Conservation (phyloP, 2,113 vertebrate genomes). For the Paraplagusia blochii region DNA sequence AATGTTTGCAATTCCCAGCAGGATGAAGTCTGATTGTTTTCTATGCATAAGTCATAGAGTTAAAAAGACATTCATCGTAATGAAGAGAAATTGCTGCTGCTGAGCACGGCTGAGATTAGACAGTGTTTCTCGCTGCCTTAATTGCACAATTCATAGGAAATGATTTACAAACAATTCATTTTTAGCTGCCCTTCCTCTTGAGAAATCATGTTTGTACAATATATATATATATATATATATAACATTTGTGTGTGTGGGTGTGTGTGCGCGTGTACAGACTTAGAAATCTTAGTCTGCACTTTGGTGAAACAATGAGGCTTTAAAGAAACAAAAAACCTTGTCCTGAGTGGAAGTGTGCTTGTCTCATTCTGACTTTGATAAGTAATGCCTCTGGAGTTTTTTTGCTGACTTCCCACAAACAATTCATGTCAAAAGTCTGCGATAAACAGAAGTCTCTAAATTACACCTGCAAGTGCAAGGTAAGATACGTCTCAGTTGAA, state of each 20-base stretch:
- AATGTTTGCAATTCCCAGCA: conserved; percentile 47
- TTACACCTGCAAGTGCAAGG: conserved; percentile 53
- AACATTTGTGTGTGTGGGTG: too few relatives aligned
- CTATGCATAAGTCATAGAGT: conserved; percentile 67
- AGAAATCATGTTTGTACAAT: conserved; percentile 22
- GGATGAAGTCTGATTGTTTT: conserved; percentile 64
- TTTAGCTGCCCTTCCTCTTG: conserved; percentile 17
- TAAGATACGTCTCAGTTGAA: conserved; percentile 52
- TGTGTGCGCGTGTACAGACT: too few relatives aligned
- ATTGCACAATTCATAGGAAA: conserved; percentile 60
- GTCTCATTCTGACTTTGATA: conserved; percentile 45
- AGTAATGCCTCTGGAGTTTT: conserved; percentile 34
- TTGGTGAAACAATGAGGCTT: neutral
- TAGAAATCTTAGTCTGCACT: neutral
- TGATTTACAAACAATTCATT: conserved; percentile 21
- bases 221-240: too few relatives aligned
- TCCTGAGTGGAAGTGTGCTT: conserved; percentile 25
- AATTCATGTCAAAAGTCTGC: conserved; percentile 40
- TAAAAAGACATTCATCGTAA: conserved; percentile 62
- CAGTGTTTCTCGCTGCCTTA: conserved; percentile 50
- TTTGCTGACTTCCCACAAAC: conserved; percentile 50
- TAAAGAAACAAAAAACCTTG: conserved; percentile 4
- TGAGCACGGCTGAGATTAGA: conserved; percentile 50
- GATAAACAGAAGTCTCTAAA: conserved; percentile 56
- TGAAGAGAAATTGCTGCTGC: conserved; percentile 62